Evolutionary conservation across 2,113 vertebrate genomes (phyloP), one percentile per base, ranked within the genome.

Genomic region (Oryzias woworae): DNA sequence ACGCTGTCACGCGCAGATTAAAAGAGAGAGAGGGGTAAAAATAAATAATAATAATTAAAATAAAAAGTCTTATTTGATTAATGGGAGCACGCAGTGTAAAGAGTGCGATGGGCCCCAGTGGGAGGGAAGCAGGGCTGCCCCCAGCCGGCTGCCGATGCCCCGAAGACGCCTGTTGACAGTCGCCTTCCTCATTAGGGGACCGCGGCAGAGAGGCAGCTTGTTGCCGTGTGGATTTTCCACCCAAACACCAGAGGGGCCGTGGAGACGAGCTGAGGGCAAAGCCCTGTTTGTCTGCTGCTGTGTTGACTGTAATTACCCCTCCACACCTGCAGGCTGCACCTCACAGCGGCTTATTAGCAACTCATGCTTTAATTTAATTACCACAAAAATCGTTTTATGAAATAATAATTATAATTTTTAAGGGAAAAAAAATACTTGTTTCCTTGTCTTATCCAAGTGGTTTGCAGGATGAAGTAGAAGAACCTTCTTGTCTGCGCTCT

Each of bases 141-240:
- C 53, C 13, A 60, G 53, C 75, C 64, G 73, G 76, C 81, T 70
- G 69, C 62, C 70, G 82, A 74, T 55, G 60, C 53, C 43, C 60
- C 10, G 20, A 59, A 63, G 77, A 57, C 7, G 71, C 72, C 82
- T 88, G 85, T 85, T 91, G 92, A 92, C 90, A 88, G 89, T 89
- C 90, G 75, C 87, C 79, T 85, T 82, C 86, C 90, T 93, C 91
- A 93, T 92, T 93, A 92, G 82, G 83, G 87, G 82, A 77, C 58
- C 58, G 51, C 43, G 47, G 24, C 28, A 85, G 85, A 86, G 84
- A 82, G 70, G 83, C 36, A 20, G 73, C 69, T 63, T 58, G 78
- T 83, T 85, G 85, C 80, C 61, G 87, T 73, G 84, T 86, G 91
- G 74, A 85, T 83, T 85, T 82, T 89, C 70, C 69, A 77, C 75